Evolutionary conservation across 2,888 invertebrate species (phyloP), one percentile per base, ranked within the genome.

Genomic region (Thyatira batis): DNA sequence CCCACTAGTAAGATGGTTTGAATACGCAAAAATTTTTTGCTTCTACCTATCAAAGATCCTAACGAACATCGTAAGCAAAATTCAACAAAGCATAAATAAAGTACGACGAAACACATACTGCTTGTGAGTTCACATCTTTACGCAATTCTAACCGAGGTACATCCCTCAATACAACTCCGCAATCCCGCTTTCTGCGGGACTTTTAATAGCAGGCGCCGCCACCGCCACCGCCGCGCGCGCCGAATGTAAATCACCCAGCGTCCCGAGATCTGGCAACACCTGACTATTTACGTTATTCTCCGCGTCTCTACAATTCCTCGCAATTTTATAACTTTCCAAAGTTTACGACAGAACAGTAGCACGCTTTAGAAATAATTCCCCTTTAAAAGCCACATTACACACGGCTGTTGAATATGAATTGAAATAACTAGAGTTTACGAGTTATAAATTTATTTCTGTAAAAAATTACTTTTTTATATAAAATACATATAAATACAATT

Each of bases 281-380:
- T 85, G 85, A 77, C 82, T 84, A 80, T 86, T 86, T 82, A 80
- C 77, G 71, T 76, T 80, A 78, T 76, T 78, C 78, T 61, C 70
- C 68, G 72, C 80, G 73, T 78, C 82, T 77, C 71, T 72, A 73
- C 73, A 69, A 65, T 72, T 73, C 67, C 69, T 60, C 57, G 73
- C 71, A 79, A 84, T 85, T 87, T 85, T 80, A 82, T 79, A 88
- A 86, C 84, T 86, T 85, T 72, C 62, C 71, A 76, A 84, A 86
- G 79, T 85, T 78, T 67, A 72, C 67, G 65, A 68, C 70, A 65
- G 74, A 85, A 82, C 84, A 79, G 75, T 76, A 67, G 71, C 76
- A 79, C 76, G 78, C 82, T 80, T 72, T 66, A 72, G 69, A 82
- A 86, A 87, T 85, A 82, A 83, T 78, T 80, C 63, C 53, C 61